These are phyloP conservation scores for Prosopocoilus inquinatus DNA, from an alignment of 2,888 invertebrate species.

Conservation along the genomic window DNA sequence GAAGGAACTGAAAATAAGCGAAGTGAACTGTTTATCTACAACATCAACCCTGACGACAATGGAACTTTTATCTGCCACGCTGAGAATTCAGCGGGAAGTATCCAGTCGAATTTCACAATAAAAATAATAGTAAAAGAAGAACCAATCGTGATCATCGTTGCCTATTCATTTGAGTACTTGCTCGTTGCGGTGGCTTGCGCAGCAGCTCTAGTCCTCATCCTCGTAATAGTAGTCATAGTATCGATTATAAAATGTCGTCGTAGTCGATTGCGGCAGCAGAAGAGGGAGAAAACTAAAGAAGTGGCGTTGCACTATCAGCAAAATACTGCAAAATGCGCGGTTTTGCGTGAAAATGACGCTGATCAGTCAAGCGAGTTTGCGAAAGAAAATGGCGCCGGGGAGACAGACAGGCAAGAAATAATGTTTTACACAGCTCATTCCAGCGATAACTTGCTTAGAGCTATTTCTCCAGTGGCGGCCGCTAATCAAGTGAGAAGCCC, in stretches of 20 bases:
- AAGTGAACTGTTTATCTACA: constrained; percentile 76
- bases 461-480: constrained; percentile 39
- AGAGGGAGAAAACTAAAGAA: constrained; percentile 52
- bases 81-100: constrained; percentile 78
- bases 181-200: constrained; percentile 67
- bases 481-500: constrained; percentile 56
- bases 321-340: constrained; percentile 28
- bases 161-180: constrained; percentile 68
- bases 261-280: constrained; percentile 38
- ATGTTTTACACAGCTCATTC: constrained; percentile 42
- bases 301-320: constrained; percentile 41
- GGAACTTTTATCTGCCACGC: constrained; percentile 85
- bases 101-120: constrained; percentile 78
- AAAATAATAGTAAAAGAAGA: constrained; percentile 72
- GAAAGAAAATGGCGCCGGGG: constrained; percentile 34
- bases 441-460: constrained; percentile 37
- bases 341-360: constrained; percentile 27
- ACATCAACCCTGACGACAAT: constrained; percentile 75
- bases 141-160: constrained; percentile 45
- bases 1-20: constrained; percentile 71
- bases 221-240: constrained; percentile 66
- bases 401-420: constrained; percentile 36
- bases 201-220: constrained; percentile 62
- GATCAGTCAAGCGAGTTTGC: constrained; percentile 31
- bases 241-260: constrained; percentile 56